Evolutionary conservation across 2,888 invertebrate species (phyloP).

Genomic region (Cephus runcator): DNA sequence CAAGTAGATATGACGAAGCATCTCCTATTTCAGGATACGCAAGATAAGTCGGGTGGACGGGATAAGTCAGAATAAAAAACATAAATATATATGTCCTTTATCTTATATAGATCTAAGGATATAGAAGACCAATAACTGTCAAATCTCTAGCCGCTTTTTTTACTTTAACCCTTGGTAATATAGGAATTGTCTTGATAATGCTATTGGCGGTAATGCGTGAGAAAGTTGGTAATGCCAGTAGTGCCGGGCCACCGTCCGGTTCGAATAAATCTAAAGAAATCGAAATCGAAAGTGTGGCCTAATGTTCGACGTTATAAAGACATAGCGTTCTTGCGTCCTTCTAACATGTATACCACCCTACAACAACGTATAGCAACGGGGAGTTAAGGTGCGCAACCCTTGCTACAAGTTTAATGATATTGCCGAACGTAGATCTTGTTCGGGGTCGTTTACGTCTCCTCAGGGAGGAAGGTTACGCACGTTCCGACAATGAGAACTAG

Average conservation of each 20-base stretch:
- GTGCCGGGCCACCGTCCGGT: not conserved
- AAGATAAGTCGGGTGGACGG: too few species aligned
- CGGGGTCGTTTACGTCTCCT: slow-evolving; percentile 6
- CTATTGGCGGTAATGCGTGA: not conserved
- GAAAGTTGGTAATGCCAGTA: not conserved
- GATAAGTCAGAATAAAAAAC: too few species aligned
- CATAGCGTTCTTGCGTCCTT: slow-evolving; percentile 11
- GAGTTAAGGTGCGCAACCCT: slow-evolving; percentile 8
- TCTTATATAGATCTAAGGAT: too few species aligned
- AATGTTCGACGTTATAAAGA: slow-evolving; percentile 18
- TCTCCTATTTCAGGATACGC: not conserved
- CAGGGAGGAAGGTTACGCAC: not conserved
- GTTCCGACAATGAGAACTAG: not conserved
- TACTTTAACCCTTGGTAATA: not conserved
- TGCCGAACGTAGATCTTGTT: slow-evolving; percentile 20
- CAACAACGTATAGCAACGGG: not conserved
- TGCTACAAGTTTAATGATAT: slow-evolving; percentile 23
- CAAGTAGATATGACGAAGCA: not conserved
- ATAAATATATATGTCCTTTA: too few species aligned
- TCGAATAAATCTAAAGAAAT: slow-evolving; percentile 20
- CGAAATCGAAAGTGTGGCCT: slow-evolving; percentile 13
- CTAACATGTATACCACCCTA: not conserved
- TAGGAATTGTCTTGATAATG: not conserved
- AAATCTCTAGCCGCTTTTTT: not conserved
- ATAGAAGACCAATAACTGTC: not conserved